A percentile compares a stretch with the other conserved stretches of the same genome.
These are phyloP conservation scores for Oncorhynchus mykiss DNA, from an alignment of 2,113 vertebrate species.

Conservation along the genomic window DNA sequence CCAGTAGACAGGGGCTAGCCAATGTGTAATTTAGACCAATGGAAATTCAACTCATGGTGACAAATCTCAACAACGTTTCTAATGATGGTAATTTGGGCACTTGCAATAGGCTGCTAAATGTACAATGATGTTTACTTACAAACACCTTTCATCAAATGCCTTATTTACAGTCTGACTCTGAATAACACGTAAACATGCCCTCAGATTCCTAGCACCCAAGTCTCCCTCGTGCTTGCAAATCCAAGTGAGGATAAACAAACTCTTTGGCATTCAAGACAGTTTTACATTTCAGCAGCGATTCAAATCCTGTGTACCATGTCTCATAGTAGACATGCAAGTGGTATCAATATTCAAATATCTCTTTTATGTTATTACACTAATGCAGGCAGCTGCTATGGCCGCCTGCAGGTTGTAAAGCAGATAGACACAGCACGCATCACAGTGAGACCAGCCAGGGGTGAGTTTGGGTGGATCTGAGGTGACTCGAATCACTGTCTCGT, in stretches of 20 bases:
- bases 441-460: neutral
- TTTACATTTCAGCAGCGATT: neutral
- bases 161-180: no score
- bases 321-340: no score
- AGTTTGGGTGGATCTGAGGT: constrained; percentile 27
- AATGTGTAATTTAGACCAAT: neutral
- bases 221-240: neutral
- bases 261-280: neutral
- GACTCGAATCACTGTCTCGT: constrained; percentile 19
- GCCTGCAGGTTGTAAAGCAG: constrained; percentile 28
- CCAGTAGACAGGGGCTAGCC: neutral
- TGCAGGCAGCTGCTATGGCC: constrained; percentile 8
- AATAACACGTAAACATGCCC: neutral
- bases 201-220: neutral
- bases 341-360: neutral
- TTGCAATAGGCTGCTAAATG: neutral
- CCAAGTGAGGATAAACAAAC: neutral
- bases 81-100: neutral
- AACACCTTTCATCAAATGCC: constrained; percentile 21
- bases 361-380: constrained; percentile 6
- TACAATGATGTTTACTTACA: neutral
- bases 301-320: no score
- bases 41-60: neutral
- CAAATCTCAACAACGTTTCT: neutral
- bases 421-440: constrained; percentile 42